These are phyloP conservation scores for Desmophyllum pertusum DNA, from an alignment of 92 coral and sea anemone genomes.

Conservation along the genomic window DNA sequence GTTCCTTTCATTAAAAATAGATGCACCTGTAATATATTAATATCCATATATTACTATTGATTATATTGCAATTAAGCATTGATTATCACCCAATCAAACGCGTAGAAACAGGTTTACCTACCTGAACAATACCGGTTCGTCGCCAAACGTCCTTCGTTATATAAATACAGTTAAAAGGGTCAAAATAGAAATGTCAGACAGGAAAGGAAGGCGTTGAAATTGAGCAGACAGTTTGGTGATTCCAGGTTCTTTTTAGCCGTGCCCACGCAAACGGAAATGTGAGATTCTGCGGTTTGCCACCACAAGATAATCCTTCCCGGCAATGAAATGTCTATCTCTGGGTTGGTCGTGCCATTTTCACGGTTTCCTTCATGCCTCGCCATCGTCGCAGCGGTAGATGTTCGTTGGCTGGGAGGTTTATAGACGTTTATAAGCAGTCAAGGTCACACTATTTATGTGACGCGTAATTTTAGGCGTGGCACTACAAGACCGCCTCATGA, in stretches of 20 bases:
- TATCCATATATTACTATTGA: neutral
- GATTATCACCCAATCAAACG: neutral
- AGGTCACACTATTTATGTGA: too few species aligned
- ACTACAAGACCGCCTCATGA: too few species aligned
- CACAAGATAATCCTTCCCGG: neutral
- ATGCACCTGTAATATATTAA: neutral
- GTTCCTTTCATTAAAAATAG: too few species aligned
- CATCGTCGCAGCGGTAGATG: neutral
- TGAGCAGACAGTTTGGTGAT: neutral
- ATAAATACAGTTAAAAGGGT: neutral
- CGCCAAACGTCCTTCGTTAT: neutral
- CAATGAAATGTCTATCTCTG: neutral
- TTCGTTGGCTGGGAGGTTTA: neutral
- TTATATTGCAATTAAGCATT: neutral
- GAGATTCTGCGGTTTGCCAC: neutral
- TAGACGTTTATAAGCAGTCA: neutral
- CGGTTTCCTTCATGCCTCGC: neutral
- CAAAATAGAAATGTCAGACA: neutral
- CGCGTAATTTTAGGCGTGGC: too few species aligned
- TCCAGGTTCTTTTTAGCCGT: neutral
- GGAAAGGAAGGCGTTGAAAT: neutral
- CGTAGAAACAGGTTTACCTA: neutral
- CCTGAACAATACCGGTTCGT: neutral
- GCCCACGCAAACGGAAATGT: conserved; percentile 8
- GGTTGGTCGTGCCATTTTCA: neutral